Percentiles rank a stretch among this genome's conserved stretches.
These are phyloP conservation scores for Smittia sp. DNA, from an alignment of 2,888 invertebrate genomes.

Conservation along the genomic window DNA sequence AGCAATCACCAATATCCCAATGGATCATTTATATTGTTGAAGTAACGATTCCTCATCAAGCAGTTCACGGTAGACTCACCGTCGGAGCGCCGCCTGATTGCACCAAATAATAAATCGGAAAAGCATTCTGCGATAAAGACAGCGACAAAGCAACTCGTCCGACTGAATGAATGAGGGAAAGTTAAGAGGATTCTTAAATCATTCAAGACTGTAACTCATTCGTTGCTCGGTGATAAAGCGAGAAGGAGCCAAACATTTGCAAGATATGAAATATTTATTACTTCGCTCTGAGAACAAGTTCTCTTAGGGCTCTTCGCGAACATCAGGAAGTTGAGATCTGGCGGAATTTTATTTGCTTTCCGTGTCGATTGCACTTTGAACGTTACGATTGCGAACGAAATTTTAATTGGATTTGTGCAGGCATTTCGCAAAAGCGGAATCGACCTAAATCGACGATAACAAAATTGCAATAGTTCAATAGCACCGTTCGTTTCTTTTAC, in stretches of 20 bases:
- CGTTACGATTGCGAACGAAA: not conserved
- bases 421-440: not conserved
- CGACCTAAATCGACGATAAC: not conserved
- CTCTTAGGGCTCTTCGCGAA: no score
- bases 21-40: no score
- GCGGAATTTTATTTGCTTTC: not conserved
- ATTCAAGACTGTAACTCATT: not conserved
- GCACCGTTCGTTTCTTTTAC: not conserved
- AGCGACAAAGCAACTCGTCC: not conserved
- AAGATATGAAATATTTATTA: not conserved
- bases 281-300: no score
- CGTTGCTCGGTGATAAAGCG: not conserved
- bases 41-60: no score
- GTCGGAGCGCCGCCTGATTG: no score
- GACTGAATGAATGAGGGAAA: not conserved
- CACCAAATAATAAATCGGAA: not conserved
- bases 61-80: no score
- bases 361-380: not conserved
- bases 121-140: not conserved
- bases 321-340: not conserved
- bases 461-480: slow-evolving; percentile 24
- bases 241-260: not conserved
- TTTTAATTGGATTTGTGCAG: slow-evolving; percentile 9
- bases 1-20: no score
- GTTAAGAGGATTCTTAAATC: not conserved